phyloP scores from a whole-genome alignment of 2,888 invertebrate species.

The Ephialtes manifestator region DNA sequence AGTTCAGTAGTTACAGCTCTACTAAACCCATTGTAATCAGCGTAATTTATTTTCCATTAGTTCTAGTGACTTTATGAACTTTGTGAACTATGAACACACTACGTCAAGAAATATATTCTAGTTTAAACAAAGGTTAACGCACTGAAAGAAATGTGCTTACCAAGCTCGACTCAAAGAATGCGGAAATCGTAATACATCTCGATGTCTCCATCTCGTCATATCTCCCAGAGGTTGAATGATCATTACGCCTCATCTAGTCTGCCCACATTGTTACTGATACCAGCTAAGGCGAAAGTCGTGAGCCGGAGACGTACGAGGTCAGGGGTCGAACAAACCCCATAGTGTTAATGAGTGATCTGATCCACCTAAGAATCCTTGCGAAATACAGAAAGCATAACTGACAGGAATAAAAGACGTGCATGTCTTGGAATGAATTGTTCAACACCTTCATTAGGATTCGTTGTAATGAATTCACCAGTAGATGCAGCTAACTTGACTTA shows the following conservation, averaged over 20 bases:
- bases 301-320: conserved; percentile 41
- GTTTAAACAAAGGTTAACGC: conserved; percentile 11
- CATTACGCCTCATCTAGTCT: conserved; percentile 56
- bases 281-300: conserved; percentile 8
- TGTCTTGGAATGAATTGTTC: not conserved
- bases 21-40: not conserved
- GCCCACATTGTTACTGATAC: conserved; percentile 62
- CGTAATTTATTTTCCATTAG: not conserved
- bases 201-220: conserved; percentile 19
- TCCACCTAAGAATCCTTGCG: conserved; percentile 43
- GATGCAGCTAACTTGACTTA: not conserved
- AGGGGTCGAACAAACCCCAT: not conserved
- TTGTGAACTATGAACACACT: not conserved
- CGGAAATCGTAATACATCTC: conserved; percentile 40
- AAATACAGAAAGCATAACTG: conserved; percentile 32
- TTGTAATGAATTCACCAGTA: conserved; percentile 28
- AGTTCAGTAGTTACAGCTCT: not conserved
- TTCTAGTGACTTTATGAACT: not conserved
- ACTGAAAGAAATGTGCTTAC: not conserved
- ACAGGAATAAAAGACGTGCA: not conserved
- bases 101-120: not conserved
- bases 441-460: conserved; percentile 22
- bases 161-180: conserved; percentile 30
- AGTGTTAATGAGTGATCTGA: conserved; percentile 36
- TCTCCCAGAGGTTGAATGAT: conserved; percentile 48